Percentiles rank a stretch among this genome's conserved stretches.
These are phyloP conservation scores for Lucinisca nassula DNA, from an alignment of 2,888 invertebrate species.

Conservation along the genomic window DNA sequence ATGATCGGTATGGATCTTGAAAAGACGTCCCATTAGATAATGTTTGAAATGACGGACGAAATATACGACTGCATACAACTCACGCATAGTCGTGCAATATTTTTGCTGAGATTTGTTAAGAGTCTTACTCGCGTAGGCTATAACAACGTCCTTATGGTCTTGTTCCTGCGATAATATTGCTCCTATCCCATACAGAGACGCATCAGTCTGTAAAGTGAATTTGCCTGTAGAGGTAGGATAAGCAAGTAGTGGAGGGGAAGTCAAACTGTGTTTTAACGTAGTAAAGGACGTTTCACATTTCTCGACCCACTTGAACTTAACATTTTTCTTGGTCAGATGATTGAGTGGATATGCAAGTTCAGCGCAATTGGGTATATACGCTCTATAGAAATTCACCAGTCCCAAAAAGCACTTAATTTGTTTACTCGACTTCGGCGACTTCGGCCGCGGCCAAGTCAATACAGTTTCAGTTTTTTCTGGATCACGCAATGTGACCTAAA, in stretches of 20 bases:
- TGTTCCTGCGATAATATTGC: background rate
- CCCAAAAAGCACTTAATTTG: background rate
- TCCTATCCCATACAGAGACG: background rate
- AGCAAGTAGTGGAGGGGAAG: background rate
- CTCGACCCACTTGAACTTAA: background rate
- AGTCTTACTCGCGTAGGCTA: background rate
- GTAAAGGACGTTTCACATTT: background rate
- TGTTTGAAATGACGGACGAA: slow-evolving; percentile 18
- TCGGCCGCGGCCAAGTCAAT: background rate
- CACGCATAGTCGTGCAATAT: slow-evolving; percentile 39
- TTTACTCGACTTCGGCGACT: background rate
- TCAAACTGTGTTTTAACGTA: background rate
- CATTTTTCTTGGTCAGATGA: too few relatives aligned
- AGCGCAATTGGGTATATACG: too few relatives aligned
- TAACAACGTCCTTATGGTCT: background rate
- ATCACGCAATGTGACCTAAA: slow-evolving; percentile 20
- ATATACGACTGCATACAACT: slow-evolving; percentile 18
- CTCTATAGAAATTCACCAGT: too few relatives aligned
- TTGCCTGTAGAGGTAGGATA: background rate
- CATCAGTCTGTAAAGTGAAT: background rate
- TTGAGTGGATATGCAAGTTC: too few relatives aligned
- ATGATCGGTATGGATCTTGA: background rate
- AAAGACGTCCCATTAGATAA: slow-evolving; percentile 10
- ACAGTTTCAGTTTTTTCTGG: too few relatives aligned
- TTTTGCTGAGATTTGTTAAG: slow-evolving; percentile 16